phyloP scores from a whole-genome alignment of 2,888 invertebrate species.

The Tillus elongatus region DNA sequence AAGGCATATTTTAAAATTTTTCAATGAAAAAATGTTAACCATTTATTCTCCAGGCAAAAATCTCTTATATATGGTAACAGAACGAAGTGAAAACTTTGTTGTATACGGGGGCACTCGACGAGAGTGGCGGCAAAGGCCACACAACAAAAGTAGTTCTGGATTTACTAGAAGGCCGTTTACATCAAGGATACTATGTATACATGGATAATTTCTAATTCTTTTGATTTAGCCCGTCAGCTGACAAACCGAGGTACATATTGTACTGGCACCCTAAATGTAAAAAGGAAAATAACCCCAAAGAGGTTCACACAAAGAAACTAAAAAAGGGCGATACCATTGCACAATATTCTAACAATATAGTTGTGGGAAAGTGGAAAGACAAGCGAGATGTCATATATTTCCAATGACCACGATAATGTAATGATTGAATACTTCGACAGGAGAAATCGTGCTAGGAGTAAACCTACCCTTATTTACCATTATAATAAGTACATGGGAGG shows the following conservation, averaged over 20 bases:
- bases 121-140: not conserved
- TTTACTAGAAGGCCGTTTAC: not conserved
- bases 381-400: conserved; percentile 2
- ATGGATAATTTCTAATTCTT: conserved; percentile 3
- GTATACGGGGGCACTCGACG: not conserved
- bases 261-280: conserved; percentile 1
- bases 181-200: not conserved
- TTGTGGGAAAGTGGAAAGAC: not conserved
- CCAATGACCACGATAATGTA: too few relatives aligned
- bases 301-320: not conserved
- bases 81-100: not conserved
- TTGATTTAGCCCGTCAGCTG: too few relatives aligned
- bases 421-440: too few relatives aligned
- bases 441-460: too few relatives aligned
- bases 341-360: not conserved
- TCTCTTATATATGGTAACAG: not conserved
- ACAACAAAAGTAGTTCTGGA: not conserved
- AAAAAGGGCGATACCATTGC: not conserved
- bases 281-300: not conserved
- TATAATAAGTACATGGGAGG: too few relatives aligned
- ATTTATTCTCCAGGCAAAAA: not conserved
- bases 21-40: not conserved
- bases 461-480: too few relatives aligned
- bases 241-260: not conserved
- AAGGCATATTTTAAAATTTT: not conserved